Percentiles rank a stretch among this genome's conserved stretches.
phyloP scores from a whole-genome alignment of 1,140 invertebrate genomes.

The Bombus picipes region DNA sequence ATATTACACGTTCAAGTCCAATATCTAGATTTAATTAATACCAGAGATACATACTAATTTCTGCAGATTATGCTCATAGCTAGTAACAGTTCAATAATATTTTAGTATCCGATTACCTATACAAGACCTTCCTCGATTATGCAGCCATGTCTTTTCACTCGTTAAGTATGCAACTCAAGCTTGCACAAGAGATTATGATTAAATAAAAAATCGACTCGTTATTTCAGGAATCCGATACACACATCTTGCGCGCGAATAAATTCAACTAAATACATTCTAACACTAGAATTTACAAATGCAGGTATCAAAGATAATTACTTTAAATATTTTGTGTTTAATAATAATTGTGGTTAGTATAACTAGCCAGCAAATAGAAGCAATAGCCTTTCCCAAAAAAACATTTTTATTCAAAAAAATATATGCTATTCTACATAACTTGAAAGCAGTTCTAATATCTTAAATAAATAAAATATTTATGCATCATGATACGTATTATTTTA shows the following conservation, averaged over 20 bases:
- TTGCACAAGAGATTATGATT: conserved; percentile 15
- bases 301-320: neutral
- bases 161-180: neutral
- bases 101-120: neutral
- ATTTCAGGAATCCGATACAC: neutral
- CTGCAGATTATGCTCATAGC: neutral
- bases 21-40: neutral
- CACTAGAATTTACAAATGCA: neutral
- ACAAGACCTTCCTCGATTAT: neutral
- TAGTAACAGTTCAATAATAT: neutral
- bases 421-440: neutral
- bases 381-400: neutral
- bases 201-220: neutral
- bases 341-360: too few species aligned
- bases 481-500: neutral
- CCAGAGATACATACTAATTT: neutral
- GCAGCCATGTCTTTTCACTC: neutral
- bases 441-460: too few species aligned
- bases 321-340: neutral
- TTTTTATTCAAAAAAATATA: neutral
- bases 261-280: neutral
- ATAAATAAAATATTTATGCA: neutral
- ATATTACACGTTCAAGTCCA: neutral
- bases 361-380: neutral
- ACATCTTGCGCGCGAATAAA: neutral